Base-by-base conservation (phyloP, 2,888 invertebrate species). In the Polyommatus icarus region DNA sequence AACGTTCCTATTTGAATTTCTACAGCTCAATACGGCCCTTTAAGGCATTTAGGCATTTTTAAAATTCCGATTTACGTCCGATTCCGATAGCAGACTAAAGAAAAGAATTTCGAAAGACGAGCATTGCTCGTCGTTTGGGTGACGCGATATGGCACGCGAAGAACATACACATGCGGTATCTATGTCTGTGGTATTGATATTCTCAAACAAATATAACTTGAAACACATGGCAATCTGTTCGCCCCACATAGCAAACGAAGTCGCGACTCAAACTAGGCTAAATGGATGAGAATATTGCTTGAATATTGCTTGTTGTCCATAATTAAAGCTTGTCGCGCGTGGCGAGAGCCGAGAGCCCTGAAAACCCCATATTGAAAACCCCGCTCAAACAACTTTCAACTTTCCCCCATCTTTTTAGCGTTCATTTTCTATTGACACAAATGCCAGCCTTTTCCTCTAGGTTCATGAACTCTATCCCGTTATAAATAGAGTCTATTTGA, bases 291-390 rank as follows among this genome's bases (percentile, higher is more conserved):
- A 20, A 20, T 61, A 61, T 61, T 61, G 61, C 61, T 61, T 61
- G 61, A 46, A 46, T 46, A 12, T 12, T 46, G 46, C 46, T 46
- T 46, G 46, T 61, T 61, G 61, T 61, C 61, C 10, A 61, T 61
- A 61, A 61, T 61, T 61, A 61, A 61, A 61, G 61, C 61, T 24
- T 61, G 61, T 61, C 61, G 61, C 24, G 61, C 61, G 24, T 61
- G 61, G 61, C 61, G 61, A 59, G 59, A 59, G 61, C 61, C 24
- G 40, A 40, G 40, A 46, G 10, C 46, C 46, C 59, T 59, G 59
- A 59, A 59, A 59, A 59, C 20, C 24, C 24, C 61, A 61, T 61
- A 61, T 61, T 61, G 61, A 24, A 61, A 10, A 20, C 12, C 0
- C 61, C 24, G 24, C 12, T 12, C 61, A 61, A 24, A 4, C 24